Evolutionary conservation across 2,113 vertebrate genomes (phyloP).

Genomic region (Loxodonta africana): DNA sequence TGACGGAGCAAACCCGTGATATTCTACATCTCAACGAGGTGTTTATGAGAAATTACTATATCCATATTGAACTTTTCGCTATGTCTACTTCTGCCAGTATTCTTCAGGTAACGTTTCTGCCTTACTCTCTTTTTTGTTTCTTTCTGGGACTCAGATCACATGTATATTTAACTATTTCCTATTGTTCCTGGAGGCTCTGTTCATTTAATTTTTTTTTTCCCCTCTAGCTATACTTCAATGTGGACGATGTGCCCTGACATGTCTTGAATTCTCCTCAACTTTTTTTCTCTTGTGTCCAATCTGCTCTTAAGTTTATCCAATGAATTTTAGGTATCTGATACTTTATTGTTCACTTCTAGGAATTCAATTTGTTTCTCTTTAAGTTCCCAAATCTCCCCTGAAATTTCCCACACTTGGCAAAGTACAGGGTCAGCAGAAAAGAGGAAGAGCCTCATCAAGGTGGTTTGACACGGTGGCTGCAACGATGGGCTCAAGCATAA

Average conservation of each 20-base stretch:
- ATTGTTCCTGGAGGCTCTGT: too few relatives aligned
- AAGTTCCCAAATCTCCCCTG: not conserved
- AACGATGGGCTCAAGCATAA: too few relatives aligned
- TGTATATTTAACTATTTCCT: too few relatives aligned
- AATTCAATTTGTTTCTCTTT: too few relatives aligned
- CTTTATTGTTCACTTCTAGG: not conserved
- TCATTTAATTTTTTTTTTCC: not conserved
- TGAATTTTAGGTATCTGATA: too few relatives aligned
- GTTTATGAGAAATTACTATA: too few relatives aligned
- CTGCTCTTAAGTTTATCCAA: not conserved
- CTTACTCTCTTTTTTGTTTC: not conserved
- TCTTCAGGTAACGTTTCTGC: not conserved
- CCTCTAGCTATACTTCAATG: not conserved
- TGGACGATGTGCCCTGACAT: not conserved
- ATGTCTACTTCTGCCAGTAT: not conserved
- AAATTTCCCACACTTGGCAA: not conserved
- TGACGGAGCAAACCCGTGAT: not conserved
- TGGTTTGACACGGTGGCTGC: too few relatives aligned
- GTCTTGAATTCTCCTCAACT: not conserved
- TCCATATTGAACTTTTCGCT: too few relatives aligned
- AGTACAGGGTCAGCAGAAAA: too few relatives aligned
- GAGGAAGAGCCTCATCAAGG: too few relatives aligned
- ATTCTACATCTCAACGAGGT: not conserved
- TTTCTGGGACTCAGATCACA: not conserved
- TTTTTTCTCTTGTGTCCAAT: not conserved